Evolutionary conservation across 2,113 vertebrate species (phyloP), one percentile per base, ranked within the genome.

Genomic region (Carettochelys insculpta): DNA sequence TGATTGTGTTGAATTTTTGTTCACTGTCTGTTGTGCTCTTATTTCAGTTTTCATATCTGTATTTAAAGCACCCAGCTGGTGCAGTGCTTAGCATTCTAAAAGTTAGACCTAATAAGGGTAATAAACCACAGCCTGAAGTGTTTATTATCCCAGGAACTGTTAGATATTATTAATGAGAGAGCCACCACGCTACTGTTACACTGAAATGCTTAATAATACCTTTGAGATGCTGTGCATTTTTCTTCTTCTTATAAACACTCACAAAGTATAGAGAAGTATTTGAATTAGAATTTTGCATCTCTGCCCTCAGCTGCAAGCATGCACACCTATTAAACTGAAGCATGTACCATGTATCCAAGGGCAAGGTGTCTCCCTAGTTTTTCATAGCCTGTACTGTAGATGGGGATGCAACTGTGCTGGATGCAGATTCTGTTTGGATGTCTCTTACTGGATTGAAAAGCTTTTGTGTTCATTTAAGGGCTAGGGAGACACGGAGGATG

Each of bases 381-480:
- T 34, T 65, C 61, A 61, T n/a, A n/a, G 34, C 3, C 1, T 47
- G 65, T 80, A 90, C 27, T 85, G 84, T 54, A 54, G 91, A 82
- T 77, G 38, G 58, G 34, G 87, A 76, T 68, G n/a, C 22, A 38
- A 38, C 61, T 22, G 19, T 38, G 3, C 16, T 22, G 61, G n/a
- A 38, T 68, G 34, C 3, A 9, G 61, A n/a, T 68, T 68, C 51
- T 29, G 5, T 61, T 54, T 80, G 90, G 73, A 14, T 27, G 43
- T 13, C 75, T 38, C 50, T 65, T 85, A 81, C 7, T 78, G 90
- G 65, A 88, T 50, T 58, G 92, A 90, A 95, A 92, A 84, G 38
- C 51, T 90, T 92, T 90, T 92, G 78, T 95, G 90, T 41, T 34
- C 9, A 9, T n/a, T 95, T 92, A 87, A 82, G 47, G 83, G 85